Base-by-base conservation (phyloP, 2,888 invertebrate genomes). In the Dermolepida albohirtum region DNA sequence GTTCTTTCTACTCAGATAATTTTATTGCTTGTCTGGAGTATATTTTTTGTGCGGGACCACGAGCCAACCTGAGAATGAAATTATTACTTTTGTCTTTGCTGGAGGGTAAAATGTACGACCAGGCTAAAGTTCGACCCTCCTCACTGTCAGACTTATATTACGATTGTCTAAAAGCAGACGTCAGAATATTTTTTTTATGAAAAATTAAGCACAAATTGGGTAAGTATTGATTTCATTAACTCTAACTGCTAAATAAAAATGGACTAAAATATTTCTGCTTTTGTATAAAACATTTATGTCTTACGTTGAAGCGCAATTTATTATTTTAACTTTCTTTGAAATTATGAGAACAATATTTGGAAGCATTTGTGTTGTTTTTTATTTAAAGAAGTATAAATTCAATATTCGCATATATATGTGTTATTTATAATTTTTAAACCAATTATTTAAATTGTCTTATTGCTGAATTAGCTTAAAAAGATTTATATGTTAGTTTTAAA, bases 171-270 rank as follows among this genome's bases (percentile, higher is more conserved):
- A 62, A 62, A 47, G 59, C 34, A 34, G 47, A 12, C 59, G 47
- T 12, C 39, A 47, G 29, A 22, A 22, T 47, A 34, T 16, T 12
- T 34, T n/a, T 17, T 62, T 62, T 39, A 62, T 49, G 59, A 62
- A 47, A 17, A 62, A 62, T 62, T 62, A 62, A 47, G 34, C 47
- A 14, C 16, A 62, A 39, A 47, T 47, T 29, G 47, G 47, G 22
- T 29, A 44, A 47, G 34, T 62, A 62, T 62, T 47, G 59, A 47
- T 62, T 62, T 47, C 27, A 49, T 62, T 62, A 62, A 62, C 16
- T 12, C 34, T 14, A 17, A 17, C 17, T 47, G 47, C 6, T 6
- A 34, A 34, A 6, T 6, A 6, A 34, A 34, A 10, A 34, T 1
- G 4, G 4, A 22, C 22, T 22, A 2, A 4, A 22, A 22, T 22